These are phyloP conservation scores for Protobothrops mucrosquamatus DNA, from an alignment of 2,113 vertebrate species.

Conservation along the genomic window DNA sequence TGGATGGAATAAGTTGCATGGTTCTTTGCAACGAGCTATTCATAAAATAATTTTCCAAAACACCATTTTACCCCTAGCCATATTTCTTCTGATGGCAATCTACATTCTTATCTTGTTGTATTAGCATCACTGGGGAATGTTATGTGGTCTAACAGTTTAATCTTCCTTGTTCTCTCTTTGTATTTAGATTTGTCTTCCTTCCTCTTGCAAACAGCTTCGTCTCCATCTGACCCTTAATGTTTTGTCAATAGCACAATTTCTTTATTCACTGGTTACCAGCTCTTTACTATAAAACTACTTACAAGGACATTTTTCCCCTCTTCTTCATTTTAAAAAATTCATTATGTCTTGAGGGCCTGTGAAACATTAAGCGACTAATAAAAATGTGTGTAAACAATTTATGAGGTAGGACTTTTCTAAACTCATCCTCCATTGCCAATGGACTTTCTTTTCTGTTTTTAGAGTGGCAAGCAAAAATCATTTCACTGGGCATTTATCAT, in stretches of 20 bases:
- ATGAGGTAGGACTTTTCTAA: constrained; percentile 14
- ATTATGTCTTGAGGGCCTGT: neutral
- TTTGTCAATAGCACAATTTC: neutral
- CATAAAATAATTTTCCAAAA: neutral
- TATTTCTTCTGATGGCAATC: neutral
- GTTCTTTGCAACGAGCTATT: neutral
- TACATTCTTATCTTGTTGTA: neutral
- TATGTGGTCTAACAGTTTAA: neutral
- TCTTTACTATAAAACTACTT: neutral
- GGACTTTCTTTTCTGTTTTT: constrained; percentile 32
- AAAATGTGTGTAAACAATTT: constrained; percentile 13
- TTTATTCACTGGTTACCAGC: neutral
- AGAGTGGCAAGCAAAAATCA: neutral
- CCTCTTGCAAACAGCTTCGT: neutral
- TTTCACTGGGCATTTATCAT: constrained; percentile 11
- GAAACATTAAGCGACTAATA: constrained; percentile 12
- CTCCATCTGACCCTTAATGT: neutral
- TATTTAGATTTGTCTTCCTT: constrained; percentile 9
- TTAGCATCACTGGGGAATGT: neutral
- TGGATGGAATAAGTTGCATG: neutral
- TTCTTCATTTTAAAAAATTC: neutral
- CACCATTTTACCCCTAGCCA: neutral
- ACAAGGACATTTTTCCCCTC: neutral
- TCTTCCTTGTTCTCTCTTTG: neutral
- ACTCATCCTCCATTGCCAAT: neutral